Evolutionary conservation across 2,797 vertebrate species (phyloP).

Genomic region (Moxostoma hubbsi): DNA sequence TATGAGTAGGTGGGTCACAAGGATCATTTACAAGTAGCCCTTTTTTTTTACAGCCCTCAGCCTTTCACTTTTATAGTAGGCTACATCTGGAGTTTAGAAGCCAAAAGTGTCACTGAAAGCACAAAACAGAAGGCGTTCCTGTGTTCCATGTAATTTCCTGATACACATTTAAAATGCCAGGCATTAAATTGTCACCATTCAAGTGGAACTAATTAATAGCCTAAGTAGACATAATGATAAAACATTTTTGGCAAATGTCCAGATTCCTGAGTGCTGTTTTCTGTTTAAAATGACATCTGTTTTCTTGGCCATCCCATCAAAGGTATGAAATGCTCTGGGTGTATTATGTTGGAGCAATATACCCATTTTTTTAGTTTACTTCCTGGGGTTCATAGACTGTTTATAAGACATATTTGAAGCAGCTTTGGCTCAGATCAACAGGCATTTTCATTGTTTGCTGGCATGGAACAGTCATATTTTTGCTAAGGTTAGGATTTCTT

Average conservation of each 20-base stretch:
- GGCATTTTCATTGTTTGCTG: neutral
- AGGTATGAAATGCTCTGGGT: slow-evolving; percentile 63
- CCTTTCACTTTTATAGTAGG: slow-evolving; percentile 65
- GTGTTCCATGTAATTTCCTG: slow-evolving; percentile 63
- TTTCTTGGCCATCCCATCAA: slow-evolving; percentile 68
- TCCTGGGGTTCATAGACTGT: slow-evolving; percentile 64
- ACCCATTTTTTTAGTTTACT: slow-evolving; percentile 55
- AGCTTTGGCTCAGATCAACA: slow-evolving; percentile 13
- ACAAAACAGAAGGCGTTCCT: slow-evolving; percentile 44
- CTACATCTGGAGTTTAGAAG: slow-evolving; percentile 72
- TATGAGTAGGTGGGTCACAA: slow-evolving; percentile 51
- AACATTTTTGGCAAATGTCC: slow-evolving; percentile 57
- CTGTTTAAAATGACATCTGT: slow-evolving; percentile 69
- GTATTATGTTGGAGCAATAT: slow-evolving; percentile 64
- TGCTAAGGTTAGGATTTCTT: slow-evolving; percentile 18
- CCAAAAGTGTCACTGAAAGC: slow-evolving; percentile 54
- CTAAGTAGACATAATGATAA: slow-evolving; percentile 66
- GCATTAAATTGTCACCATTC: slow-evolving; percentile 59
- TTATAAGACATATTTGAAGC: slow-evolving; percentile 37
- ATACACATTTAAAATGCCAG: slow-evolving; percentile 63
- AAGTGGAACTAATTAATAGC: slow-evolving; percentile 62
- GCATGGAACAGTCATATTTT: slow-evolving; percentile 6
- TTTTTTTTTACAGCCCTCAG: slow-evolving; percentile 54
- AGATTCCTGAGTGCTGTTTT: slow-evolving; percentile 66
- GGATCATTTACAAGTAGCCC: slow-evolving; percentile 47